phyloP scores from a whole-genome alignment of 2,113 vertebrate species.

The Climacteris rufus region DNA sequence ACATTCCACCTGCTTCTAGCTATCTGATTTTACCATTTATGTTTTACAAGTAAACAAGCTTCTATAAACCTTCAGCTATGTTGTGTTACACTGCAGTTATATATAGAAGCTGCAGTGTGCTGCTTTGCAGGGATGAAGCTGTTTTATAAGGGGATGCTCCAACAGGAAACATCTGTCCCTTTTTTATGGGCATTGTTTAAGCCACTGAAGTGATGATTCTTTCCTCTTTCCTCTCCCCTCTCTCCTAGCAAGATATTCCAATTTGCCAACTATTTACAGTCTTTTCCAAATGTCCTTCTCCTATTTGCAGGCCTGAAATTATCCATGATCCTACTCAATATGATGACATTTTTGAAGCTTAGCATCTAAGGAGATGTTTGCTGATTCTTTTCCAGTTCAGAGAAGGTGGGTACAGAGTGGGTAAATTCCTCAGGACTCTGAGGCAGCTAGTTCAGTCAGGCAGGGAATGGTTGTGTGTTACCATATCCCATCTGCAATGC shows the following conservation, averaged over 20 bases:
- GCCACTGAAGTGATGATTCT: background rate
- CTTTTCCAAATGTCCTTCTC: background rate
- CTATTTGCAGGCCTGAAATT: background rate
- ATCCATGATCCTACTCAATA: background rate
- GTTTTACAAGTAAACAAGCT: background rate
- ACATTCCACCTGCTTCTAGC: background rate
- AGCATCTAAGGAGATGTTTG: background rate
- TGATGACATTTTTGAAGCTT: background rate
- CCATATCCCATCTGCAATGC: background rate
- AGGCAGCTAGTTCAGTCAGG: background rate
- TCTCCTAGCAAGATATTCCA: background rate
- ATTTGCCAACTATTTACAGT: background rate
- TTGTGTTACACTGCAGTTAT: background rate
- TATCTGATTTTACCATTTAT: background rate
- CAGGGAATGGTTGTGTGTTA: background rate
- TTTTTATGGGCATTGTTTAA: conserved; percentile 20
- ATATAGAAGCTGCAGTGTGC: background rate
- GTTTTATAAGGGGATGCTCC: conserved; percentile 17
- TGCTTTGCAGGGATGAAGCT: conserved; percentile 4
- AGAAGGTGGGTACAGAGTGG: background rate
- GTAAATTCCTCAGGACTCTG: background rate
- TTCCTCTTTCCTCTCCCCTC: background rate
- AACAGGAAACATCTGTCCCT: conserved; percentile 58
- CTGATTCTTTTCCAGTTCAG: conserved; percentile 3
- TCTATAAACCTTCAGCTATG: background rate